Conservation (phyloP, 2,113 vertebrate genomes). For the Pomatostomus ruficeps region DNA sequence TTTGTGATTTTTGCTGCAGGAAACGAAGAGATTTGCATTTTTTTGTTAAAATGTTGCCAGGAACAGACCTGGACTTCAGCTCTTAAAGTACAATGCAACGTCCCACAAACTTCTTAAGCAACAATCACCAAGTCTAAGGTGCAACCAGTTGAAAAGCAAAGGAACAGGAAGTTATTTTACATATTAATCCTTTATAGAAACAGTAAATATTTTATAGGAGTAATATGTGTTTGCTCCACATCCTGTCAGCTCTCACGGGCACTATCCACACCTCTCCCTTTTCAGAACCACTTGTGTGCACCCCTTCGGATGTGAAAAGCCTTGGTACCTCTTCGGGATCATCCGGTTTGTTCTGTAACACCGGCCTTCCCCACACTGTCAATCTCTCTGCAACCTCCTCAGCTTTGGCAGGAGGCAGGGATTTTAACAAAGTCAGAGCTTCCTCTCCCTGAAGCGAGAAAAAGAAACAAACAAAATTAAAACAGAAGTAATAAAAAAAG, state of each 20-base stretch:
- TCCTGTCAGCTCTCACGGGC: neutral
- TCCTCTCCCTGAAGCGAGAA: conserved; percentile 75
- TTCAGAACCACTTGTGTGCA: neutral
- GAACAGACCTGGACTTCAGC: neutral
- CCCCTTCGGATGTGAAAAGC: neutral
- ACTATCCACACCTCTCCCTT: neutral
- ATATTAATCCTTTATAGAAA: neutral
- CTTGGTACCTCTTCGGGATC: conserved; percentile 71
- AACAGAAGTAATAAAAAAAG: neutral
- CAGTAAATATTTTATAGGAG: neutral
- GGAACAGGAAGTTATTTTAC: neutral
- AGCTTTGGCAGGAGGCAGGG: conserved; percentile 72
- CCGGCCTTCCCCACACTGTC: conserved; percentile 78
- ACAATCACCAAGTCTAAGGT: neutral
- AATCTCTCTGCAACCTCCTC: conserved; percentile 81
- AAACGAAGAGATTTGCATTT: neutral
- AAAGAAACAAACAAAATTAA: neutral
- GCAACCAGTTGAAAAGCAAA: neutral
- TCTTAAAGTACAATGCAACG: neutral
- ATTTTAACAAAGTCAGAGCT: conserved; percentile 76
- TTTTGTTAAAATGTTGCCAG: neutral
- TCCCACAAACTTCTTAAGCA: neutral
- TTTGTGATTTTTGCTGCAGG: conserved; percentile 77
- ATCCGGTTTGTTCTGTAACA: conserved; percentile 77
- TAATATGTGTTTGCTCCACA: neutral